These are phyloP conservation scores for Achlya flavicornis DNA, from an alignment of 2,888 invertebrate genomes.

Conservation along the genomic window DNA sequence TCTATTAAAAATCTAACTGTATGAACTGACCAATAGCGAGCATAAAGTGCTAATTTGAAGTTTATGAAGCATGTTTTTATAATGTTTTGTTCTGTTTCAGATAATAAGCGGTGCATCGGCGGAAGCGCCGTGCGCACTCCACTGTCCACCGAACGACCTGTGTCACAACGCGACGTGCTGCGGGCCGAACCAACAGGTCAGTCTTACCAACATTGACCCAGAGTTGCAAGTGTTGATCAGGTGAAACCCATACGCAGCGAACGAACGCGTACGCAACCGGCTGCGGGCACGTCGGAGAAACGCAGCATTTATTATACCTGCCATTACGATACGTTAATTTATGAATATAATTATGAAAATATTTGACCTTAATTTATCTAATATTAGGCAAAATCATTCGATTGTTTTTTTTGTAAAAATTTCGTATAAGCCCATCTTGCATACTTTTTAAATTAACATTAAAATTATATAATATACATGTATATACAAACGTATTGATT, in stretches of 20 bases:
- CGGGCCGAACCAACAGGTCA: slow-evolving; percentile 91
- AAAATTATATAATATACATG: not conserved
- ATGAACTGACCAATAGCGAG: too few species aligned
- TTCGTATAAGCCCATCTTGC: not conserved
- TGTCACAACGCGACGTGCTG: slow-evolving; percentile 96
- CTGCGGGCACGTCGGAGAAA: slow-evolving; percentile 2
- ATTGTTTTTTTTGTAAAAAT: not conserved
- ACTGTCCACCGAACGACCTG: slow-evolving; percentile 93
- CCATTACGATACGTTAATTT: not conserved
- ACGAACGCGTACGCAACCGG: not conserved
- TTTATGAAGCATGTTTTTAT: not conserved
- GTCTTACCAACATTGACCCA: slow-evolving; percentile 37
- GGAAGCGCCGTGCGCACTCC: slow-evolving; percentile 89
- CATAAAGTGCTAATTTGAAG: not conserved
- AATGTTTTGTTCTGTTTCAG: slow-evolving; percentile 32
- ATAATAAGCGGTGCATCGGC: slow-evolving; percentile 74
- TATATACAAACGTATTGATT: not conserved
- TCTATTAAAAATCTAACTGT: too few species aligned
- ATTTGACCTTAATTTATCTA: not conserved
- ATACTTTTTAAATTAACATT: not conserved
- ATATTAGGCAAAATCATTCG: not conserved
- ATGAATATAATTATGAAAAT: not conserved
- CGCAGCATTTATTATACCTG: not conserved
- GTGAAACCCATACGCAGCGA: slow-evolving; percentile 10
- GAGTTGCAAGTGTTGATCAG: slow-evolving; percentile 13